Conservation (phyloP, 2,797 vertebrate genomes). For the Anisognathus igniventris region DNA sequence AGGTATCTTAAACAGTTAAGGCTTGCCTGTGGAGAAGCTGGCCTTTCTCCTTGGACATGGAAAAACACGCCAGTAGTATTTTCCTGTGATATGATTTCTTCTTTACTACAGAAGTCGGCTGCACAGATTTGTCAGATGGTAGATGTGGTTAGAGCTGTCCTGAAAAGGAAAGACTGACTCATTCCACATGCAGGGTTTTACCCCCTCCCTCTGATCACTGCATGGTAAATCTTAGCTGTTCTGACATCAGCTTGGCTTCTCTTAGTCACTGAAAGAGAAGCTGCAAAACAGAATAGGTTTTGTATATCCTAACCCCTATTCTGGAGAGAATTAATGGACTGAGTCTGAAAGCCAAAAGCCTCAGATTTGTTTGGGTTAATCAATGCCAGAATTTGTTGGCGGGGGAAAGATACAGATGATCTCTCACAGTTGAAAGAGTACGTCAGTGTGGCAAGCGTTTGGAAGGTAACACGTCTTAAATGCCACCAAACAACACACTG, state of each 20-base stretch:
- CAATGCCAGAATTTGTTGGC: conserved; percentile 40
- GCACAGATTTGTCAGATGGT: not conserved
- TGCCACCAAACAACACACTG: not conserved
- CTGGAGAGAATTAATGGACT: conserved; percentile 28
- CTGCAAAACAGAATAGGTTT: conserved; percentile 36
- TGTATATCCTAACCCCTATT: conserved; percentile 44
- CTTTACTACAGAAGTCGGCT: not conserved
- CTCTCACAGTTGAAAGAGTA: conserved; percentile 7
- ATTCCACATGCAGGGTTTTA: not conserved
- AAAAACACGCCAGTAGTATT: not conserved
- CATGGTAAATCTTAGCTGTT: conserved; percentile 6
- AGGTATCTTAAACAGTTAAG: not conserved
- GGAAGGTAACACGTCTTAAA: conserved; percentile 10
- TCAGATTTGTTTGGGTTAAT: conserved; percentile 61
- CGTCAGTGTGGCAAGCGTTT: not conserved
- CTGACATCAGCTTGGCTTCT: conserved; percentile 43
- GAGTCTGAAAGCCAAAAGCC: conserved; percentile 39
- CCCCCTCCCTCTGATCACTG: not conserved
- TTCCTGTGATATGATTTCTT: not conserved
- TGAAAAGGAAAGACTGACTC: conserved; percentile 41
- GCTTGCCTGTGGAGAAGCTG: not conserved
- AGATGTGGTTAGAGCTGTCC: not conserved
- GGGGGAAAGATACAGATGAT: conserved; percentile 28
- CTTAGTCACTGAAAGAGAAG: not conserved
- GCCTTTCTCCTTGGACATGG: not conserved